Percentiles rank a stretch among this genome's conserved stretches.
These are phyloP conservation scores for Sebastes alutus DNA, from an alignment of 2,797 vertebrate genomes.

Conservation along the genomic window DNA sequence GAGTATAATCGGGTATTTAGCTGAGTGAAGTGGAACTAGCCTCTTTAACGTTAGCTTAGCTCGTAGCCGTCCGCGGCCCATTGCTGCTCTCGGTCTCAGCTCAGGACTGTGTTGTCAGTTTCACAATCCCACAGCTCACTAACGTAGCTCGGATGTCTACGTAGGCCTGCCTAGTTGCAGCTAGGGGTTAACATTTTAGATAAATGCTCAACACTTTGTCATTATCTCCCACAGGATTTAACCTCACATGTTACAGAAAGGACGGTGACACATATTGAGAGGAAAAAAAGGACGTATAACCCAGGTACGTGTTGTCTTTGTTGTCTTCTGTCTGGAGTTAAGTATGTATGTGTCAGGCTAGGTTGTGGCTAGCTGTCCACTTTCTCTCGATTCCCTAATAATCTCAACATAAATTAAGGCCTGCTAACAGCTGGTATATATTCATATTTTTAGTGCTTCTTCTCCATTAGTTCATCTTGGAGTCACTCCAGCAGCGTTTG, in stretches of 20 bases:
- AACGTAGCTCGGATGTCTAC: constrained; percentile 49
- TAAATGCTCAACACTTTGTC: constrained; percentile 11
- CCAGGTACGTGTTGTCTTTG: constrained; percentile 78
- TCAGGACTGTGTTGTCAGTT: constrained; percentile 79
- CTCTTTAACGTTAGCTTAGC: constrained; percentile 73
- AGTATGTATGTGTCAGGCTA: constrained; percentile 45
- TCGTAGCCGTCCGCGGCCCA: constrained; percentile 72
- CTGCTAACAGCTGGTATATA: not conserved
- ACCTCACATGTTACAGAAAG: constrained; percentile 50
- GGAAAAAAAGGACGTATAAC: constrained; percentile 59
- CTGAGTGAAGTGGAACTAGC: constrained; percentile 67
- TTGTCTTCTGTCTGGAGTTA: constrained; percentile 69
- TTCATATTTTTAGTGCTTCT: not conserved
- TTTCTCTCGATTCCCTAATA: not conserved
- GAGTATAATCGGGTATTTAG: constrained; percentile 54
- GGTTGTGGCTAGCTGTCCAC: constrained; percentile 40
- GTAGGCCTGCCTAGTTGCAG: constrained; percentile 50
- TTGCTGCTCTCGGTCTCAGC: constrained; percentile 62
- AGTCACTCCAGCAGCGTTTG: constrained; percentile 31
- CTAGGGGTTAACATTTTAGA: not conserved
- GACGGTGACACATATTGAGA: constrained; percentile 58
- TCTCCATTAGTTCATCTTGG: constrained; percentile 16
- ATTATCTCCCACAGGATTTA: constrained; percentile 50
- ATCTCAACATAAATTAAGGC: not conserved
- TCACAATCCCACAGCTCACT: constrained; percentile 67